These are phyloP conservation scores for Hydractinia symbiolongicarpus DNA, from an alignment of 30 jellyfish, hydroid and myxozoan species.

Conservation along the genomic window DNA sequence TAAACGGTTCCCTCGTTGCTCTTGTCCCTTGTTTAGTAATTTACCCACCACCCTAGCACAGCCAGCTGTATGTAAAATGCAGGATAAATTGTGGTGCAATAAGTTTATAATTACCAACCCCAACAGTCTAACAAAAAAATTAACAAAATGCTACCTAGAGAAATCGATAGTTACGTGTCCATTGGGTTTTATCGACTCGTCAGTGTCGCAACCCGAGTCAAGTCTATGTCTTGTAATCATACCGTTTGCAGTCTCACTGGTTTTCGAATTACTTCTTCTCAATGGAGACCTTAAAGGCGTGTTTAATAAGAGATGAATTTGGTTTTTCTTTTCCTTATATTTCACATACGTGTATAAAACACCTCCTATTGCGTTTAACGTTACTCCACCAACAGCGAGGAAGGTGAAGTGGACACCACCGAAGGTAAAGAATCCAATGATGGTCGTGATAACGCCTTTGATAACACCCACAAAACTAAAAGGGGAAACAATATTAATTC, in stretches of 20 bases:
- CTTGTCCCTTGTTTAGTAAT: too few relatives aligned
- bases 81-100: too few relatives aligned
- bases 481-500: neutral
- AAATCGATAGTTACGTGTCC: neutral
- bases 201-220: neutral
- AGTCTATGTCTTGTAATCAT: conserved; percentile 3
- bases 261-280: neutral
- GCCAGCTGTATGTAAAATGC: too few relatives aligned
- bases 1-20: too few relatives aligned
- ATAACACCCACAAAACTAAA: conserved; percentile 93
- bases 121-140: too few relatives aligned
- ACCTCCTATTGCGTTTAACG: conserved; percentile 89
- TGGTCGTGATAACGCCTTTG: conserved; percentile 89
- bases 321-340: conserved; percentile 55
- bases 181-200: neutral
- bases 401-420: conserved; percentile 87
- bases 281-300: neutral
- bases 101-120: too few relatives aligned
- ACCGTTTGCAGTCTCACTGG: neutral
- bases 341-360: conserved; percentile 58
- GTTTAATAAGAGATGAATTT: conserved; percentile 6
- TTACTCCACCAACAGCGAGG: conserved; percentile 65
- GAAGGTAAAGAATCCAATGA: conserved; percentile 89
- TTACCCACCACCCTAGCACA: too few relatives aligned
- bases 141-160: neutral